Evolutionary conservation across 2,888 invertebrate genomes (phyloP).

Genomic region (Euclidia mi): DNA sequence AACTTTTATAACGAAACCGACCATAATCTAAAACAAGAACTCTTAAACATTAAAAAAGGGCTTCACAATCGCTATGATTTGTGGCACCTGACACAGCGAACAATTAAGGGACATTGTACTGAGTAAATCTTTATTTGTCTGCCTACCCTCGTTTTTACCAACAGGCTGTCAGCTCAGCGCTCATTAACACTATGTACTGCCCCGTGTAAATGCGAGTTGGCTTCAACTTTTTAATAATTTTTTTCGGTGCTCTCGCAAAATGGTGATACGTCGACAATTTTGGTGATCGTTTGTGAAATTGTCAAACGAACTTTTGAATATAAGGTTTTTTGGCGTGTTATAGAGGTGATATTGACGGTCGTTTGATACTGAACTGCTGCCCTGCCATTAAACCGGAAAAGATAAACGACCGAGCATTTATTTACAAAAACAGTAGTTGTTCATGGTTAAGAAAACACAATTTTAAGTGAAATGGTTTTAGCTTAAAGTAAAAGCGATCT

Average conservation of each 20-base stretch:
- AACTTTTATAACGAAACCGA: neutral
- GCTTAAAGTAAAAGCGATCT: no score
- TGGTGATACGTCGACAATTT: conserved; percentile 31
- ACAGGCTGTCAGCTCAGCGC: conserved; percentile 57
- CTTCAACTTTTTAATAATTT: conserved; percentile 38
- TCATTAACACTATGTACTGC: conserved; percentile 48
- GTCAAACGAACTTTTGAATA: conserved; percentile 18
- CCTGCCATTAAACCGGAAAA: no score
- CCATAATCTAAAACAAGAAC: conserved; percentile 9
- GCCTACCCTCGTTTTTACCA: conserved; percentile 55
- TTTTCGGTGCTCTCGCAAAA: conserved; percentile 25
- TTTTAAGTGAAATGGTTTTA: no score
- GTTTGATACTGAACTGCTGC: no score
- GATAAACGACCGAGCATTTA: no score
- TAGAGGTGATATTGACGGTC: no score
- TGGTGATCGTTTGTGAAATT: conserved; percentile 23
- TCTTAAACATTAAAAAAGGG: conserved; percentile 28
- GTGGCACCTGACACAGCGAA: conserved; percentile 60
- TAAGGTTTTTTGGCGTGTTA: no score
- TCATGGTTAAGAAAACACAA: no score
- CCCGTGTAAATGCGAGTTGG: conserved; percentile 38
- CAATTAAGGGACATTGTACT: conserved; percentile 77
- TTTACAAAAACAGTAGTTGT: no score
- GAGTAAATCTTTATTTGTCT: conserved; percentile 72
- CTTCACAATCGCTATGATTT: conserved; percentile 44